Base-by-base conservation (phyloP, 2,113 vertebrate species). In the Nannobrachium achirus region DNA sequence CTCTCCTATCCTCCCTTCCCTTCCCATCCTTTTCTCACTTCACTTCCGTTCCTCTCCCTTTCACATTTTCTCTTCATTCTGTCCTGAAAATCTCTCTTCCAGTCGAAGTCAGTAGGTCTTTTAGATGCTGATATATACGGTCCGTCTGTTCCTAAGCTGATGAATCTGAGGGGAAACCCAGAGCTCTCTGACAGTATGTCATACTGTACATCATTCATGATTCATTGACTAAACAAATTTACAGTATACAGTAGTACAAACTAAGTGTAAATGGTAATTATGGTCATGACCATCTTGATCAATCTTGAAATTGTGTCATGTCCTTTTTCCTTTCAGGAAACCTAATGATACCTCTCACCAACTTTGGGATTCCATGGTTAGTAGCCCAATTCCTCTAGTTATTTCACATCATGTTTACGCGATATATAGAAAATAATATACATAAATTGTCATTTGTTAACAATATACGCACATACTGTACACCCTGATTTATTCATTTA, bases 121-220 rank as follows among this genome's bases (percentile, higher is more conserved):
- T 89, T 99, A 84, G 98, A 99, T 90, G 97, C 93, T 16, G 97
- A 99, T 80, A 76, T 99, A 39, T 95, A 95, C 69, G 98, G 97
- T 0, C 97, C 97, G 11, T 99, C 97, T 1, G 69, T 99, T 86
- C 97, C 96, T 69, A 96, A 94, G 78, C 94, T 99, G 92, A 99
- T 99, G 98, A 98, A 98, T 88, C 89, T 99, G 64, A 96, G 90
- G 86, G 98, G 98, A 88, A 95, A 89, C 84, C 97, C 98, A 20
- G 94, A 97, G 76, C 90, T 99, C 84, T 94, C 91, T 63, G 79
- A 94, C 69, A 92, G 98, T 99, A 94, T 87, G 94, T 79, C 42
- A 18, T 18, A 1, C 7, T 3, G 2, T 61, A 49, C 11, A 49
- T 7, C 46, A 14, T 13, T 49, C n/a, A 50, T 16, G 16, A 50